These are phyloP conservation scores for Drosophila sproati DNA, from an alignment of 1,140 invertebrate genomes.

Conservation along the genomic window DNA sequence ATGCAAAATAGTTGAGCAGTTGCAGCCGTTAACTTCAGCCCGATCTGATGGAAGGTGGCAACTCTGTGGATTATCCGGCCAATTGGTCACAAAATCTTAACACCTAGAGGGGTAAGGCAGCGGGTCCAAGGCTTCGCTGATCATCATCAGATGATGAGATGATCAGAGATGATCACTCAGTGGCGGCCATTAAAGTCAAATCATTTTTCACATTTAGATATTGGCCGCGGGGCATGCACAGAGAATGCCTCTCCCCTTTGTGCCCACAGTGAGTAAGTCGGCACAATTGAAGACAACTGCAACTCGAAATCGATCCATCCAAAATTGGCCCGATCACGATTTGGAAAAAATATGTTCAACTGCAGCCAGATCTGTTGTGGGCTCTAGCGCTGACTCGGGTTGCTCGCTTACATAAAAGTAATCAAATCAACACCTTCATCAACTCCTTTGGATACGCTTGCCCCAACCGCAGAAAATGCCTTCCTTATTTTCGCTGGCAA, in stretches of 20 bases:
- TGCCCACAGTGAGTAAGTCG: constrained; percentile 38
- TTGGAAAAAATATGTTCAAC: constrained; percentile 66
- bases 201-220: constrained; percentile 84
- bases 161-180: constrained; percentile 70
- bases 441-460: constrained; percentile 69
- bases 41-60: constrained; percentile 16
- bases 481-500: constrained; percentile 74
- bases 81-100: constrained; percentile 83
- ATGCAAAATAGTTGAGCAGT: constrained; percentile 57
- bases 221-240: constrained; percentile 47
- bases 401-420: constrained; percentile 80
- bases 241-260: constrained; percentile 1
- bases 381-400: constrained; percentile 11
- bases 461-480: constrained; percentile 69
- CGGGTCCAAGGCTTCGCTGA: constrained; percentile 42
- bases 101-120: constrained; percentile 52
- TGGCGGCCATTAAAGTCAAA: constrained; percentile 84
- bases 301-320: constrained; percentile 55
- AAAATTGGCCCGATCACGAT: constrained; percentile 78
- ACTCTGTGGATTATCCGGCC: constrained; percentile 31
- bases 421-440: constrained; percentile 84
- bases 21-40: constrained; percentile 51
- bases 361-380: constrained; percentile 25
- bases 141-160: constrained; percentile 34
- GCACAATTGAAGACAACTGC: constrained; percentile 71